Evolutionary conservation across 2,888 invertebrate species (phyloP), one percentile per base, ranked within the genome.

Genomic region (Standfussiana lucernea): DNA sequence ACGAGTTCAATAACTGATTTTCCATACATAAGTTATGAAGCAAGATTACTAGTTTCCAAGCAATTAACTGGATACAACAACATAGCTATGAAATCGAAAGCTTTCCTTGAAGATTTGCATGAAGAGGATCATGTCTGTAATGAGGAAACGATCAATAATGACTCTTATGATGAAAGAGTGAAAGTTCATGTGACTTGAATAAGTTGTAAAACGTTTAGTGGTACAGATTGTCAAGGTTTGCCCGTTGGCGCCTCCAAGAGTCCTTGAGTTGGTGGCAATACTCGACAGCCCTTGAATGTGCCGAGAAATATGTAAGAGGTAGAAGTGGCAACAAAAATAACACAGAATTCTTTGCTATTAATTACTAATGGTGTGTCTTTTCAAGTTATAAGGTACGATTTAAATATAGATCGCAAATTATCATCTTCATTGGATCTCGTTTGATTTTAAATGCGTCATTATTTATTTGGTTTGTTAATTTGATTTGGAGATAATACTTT

Each of bases 211-310:
- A 69, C 47, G 35, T 77, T 67, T 32, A 66, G 73, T 88, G 85
- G 88, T 88, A 77, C 78, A 88, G 83, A 89, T 88, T 89, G 61
- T 83, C 83, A 87, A 90, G 90, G 90, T 91, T 89, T 88, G 86
- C 83, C 82, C 75, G 79, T 78, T 93, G 95, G 95, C 95, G 95
- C 95, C 95, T 91, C 82, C 79, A 91, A 95, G 95, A 86, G 95
- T 93, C 92, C 95, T 95, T 90, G 89, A 94, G 90, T 87, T 89
- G 86, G 89, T 91, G 85, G 90, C 91, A 90, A 92, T 93, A 91
- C 90, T 93, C 77, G 84, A 89, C 70, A 83, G 83, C 83, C 80
- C 87, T 91, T 85, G 83, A 89, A 91, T 78, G 82, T 83, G 82
- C 77, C 87, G 81, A 90, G 88, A 90, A 90, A 91, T 84, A 80